Conservation (phyloP, 2,113 vertebrate species). For the Ameiurus melas region DNA sequence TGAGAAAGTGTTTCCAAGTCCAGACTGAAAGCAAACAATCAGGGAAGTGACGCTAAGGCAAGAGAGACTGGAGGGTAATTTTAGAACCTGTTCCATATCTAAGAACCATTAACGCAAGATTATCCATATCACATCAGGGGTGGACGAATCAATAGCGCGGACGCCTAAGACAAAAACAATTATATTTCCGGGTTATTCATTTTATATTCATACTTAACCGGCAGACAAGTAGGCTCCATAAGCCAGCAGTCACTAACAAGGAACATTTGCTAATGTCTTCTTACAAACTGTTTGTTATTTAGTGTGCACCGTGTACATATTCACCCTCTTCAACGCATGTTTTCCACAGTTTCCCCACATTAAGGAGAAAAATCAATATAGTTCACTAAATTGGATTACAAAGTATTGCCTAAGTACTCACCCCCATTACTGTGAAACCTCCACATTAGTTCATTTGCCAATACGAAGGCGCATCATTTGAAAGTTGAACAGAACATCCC, state of each 20-base stretch:
- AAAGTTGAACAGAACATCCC: background rate
- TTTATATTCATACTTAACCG: background rate
- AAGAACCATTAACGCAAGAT: conserved; percentile 22
- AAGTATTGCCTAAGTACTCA: background rate
- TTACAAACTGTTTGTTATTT: background rate
- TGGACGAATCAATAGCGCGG: background rate
- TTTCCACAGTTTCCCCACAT: background rate
- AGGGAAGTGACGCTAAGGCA: background rate
- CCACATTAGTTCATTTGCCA: background rate
- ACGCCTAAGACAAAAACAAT: background rate
- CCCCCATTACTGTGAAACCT: background rate
- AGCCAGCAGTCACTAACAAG: background rate
- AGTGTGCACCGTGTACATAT: background rate
- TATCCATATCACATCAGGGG: conserved; percentile 13
- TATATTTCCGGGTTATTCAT: background rate
- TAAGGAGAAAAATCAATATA: background rate
- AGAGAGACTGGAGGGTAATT: background rate
- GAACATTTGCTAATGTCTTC: background rate
- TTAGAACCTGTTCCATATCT: conserved; percentile 13
- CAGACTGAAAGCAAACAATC: background rate
- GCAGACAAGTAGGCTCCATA: background rate
- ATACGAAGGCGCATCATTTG: background rate
- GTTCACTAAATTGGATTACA: background rate
- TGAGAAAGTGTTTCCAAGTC: conserved; percentile 1
- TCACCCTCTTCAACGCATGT: background rate